Conservation (phyloP, 2,888 invertebrate species). For the Sminthurinus aureus region DNA sequence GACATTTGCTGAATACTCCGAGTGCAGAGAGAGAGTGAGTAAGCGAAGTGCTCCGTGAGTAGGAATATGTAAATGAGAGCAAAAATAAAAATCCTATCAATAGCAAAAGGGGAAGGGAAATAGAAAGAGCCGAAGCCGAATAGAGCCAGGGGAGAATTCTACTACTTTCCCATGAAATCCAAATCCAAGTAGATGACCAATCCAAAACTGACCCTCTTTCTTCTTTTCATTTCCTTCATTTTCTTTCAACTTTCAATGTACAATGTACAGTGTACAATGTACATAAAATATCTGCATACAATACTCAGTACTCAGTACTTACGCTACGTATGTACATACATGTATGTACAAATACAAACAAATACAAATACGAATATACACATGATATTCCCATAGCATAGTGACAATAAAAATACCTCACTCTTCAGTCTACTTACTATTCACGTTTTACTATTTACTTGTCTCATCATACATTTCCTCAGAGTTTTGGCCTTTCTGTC, state of each 20-base stretch:
- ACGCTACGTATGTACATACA: background rate
- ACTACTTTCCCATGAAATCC: conserved; percentile 46
- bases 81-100: conserved; percentile 45
- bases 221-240: conserved; percentile 14
- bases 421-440: background rate
- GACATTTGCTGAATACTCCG: background rate
- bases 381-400: background rate
- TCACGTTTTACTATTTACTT: conserved; percentile 8
- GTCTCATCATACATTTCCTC: background rate
- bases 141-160: conserved; percentile 37
- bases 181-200: conserved; percentile 47
- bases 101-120: conserved; percentile 35
- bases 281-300: too few species aligned
- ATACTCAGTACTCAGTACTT: background rate
- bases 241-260: background rate
- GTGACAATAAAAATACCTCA: background rate
- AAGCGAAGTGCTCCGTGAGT: background rate
- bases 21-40: background rate
- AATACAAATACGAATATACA: background rate
- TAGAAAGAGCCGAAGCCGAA: background rate
- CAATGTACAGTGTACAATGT: background rate
- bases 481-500: background rate
- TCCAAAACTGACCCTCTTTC: conserved; percentile 45
- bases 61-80: conserved; percentile 39
- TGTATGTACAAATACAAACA: too few species aligned